Conservation (phyloP, 2,797 vertebrate species). For the Platyrinchus mystaceus region DNA sequence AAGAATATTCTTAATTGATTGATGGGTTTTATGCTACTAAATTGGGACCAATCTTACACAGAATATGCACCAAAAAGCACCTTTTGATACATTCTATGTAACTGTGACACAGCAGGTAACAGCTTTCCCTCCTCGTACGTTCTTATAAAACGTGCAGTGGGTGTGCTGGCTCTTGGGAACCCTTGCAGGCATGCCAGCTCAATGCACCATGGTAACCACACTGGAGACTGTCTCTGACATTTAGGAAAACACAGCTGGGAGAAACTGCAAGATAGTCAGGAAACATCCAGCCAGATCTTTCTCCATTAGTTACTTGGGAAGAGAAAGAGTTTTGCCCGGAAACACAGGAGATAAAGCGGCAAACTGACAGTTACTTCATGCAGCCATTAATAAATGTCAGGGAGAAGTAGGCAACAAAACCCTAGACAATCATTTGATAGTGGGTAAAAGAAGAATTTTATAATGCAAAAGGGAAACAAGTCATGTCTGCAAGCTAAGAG, state of each 20-base stretch:
- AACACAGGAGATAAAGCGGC: not conserved
- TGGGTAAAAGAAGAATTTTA: not conserved
- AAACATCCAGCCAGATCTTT: not conserved
- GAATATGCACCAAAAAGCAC: not conserved
- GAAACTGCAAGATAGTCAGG: not conserved
- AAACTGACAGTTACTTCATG: not conserved
- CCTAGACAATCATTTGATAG: not conserved
- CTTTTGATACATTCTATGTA: not conserved
- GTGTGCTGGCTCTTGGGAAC: not conserved
- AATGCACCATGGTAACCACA: slow-evolving; percentile 15
- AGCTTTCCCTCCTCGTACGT: not conserved
- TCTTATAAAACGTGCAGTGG: not conserved
- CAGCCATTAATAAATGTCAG: not conserved
- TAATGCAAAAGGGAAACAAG: not conserved
- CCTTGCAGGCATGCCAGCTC: not conserved
- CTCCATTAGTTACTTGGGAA: not conserved
- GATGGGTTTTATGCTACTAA: not conserved
- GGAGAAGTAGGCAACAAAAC: not conserved
- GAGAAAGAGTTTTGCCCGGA: not conserved
- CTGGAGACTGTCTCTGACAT: slow-evolving; percentile 21
- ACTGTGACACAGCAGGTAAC: not conserved
- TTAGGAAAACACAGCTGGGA: slow-evolving; percentile 15
- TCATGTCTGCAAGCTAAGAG: rapidly evolving
- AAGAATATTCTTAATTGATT: not conserved
- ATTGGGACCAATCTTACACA: not conserved